phyloP scores from a whole-genome alignment of 2,888 invertebrate species.

The Mimumesa dahlbomi region DNA sequence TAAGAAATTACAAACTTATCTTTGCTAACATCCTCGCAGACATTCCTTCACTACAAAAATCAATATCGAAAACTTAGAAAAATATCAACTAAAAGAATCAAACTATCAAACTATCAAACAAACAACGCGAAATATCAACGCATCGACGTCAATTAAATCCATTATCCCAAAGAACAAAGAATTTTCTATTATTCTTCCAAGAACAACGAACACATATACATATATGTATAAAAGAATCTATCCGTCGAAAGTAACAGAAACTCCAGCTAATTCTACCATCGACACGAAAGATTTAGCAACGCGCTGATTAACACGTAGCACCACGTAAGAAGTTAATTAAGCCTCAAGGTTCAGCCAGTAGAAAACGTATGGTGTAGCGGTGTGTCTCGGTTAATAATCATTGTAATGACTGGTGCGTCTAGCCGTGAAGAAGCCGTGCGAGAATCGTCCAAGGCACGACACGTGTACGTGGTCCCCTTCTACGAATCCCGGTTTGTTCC shows the following conservation, averaged over 20 bases:
- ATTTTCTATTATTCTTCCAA: too few relatives aligned
- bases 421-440: constrained; percentile 36
- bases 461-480: constrained; percentile 22
- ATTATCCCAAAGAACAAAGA: too few relatives aligned
- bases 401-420: constrained; percentile 2
- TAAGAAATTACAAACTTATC: background rate
- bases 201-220: too few relatives aligned
- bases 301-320: constrained; percentile 31
- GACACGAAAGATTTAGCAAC: constrained; percentile 23
- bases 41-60: too few relatives aligned
- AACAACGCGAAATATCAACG: too few relatives aligned
- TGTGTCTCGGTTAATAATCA: constrained; percentile 28
- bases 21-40: too few relatives aligned
- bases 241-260: background rate
- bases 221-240: too few relatives aligned
- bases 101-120: too few relatives aligned
- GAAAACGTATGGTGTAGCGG: constrained; percentile 33
- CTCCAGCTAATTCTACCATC: background rate
- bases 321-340: constrained; percentile 32
- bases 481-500: constrained; percentile 25
- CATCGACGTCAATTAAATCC: too few relatives aligned
- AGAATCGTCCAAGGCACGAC: constrained; percentile 23
- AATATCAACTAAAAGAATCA: too few relatives aligned
- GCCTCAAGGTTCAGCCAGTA: constrained; percentile 47
- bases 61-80: too few relatives aligned